Base-by-base conservation (phyloP, 2,888 invertebrate genomes). In the Blastobasis lacticolella region DNA sequence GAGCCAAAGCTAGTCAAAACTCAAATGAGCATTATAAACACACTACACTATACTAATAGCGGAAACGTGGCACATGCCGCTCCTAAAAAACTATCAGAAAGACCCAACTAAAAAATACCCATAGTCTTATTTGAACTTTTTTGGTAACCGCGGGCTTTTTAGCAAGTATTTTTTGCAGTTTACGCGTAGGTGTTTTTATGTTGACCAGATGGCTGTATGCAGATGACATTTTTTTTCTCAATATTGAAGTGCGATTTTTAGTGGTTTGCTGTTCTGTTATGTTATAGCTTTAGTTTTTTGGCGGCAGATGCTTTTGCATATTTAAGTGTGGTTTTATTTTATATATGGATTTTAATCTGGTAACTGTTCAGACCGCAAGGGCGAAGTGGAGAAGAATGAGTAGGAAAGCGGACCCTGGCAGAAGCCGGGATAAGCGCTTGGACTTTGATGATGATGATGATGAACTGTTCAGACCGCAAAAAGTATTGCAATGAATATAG, bases 151-250 rank as follows among this genome's bases (percentile, higher is more conserved):
- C 71, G 70, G 68, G 71, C 77, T 78, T 87, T 85, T 85, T 82
- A 83, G 78, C 79, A 62, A 68, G 63, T 68, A 57, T 63, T 72
- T 70, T 83, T 80, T 78, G 68, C 69, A 67, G 66, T 66, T 67
- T 71, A 68, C 71, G 69, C 70, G 71, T 73, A 73, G 62, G 57
- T 64, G 75, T 81, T 81, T 81, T 81, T 78, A 65, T 73, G 75
- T 59, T 77, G 78, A 73, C 84, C 87, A 88, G 85, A 83, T 87
- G 87, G 23, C 76, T 75, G 69, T 85, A 88, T 88, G 87, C 87
- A 87, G 85, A 88, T 86, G 87, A 88, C 84, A 87, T 69, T 82
- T 85, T 85, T 79, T 85, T 78, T 59, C 50, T 51, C 57, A 57
- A 59, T 59, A 50, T 51, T 57, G 57, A 59, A 68, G 76, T 80